These are phyloP conservation scores for Lordiphosa collinella DNA, from an alignment of 1,140 invertebrate genomes.

Conservation along the genomic window DNA sequence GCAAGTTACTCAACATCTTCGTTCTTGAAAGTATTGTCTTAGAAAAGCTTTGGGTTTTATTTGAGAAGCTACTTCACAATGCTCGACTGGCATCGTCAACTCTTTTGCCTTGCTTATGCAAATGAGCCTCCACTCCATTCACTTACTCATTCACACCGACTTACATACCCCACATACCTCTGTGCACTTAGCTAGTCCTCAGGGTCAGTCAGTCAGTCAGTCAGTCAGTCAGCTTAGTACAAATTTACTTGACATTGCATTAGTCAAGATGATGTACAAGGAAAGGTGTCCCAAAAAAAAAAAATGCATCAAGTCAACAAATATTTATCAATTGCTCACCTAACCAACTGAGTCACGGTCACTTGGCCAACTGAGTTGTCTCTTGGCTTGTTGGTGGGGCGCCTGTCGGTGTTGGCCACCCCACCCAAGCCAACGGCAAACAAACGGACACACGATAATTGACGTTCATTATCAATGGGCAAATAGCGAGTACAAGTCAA, in stretches of 20 bases:
- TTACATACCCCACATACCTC: too few relatives aligned
- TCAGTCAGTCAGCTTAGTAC: not conserved
- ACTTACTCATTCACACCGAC: too few relatives aligned
- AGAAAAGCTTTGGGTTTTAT: too few relatives aligned
- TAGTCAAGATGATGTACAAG: slow-evolving; percentile 25
- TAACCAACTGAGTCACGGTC: slow-evolving; percentile 59
- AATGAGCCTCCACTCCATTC: too few relatives aligned
- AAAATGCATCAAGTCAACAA: slow-evolving; percentile 51
- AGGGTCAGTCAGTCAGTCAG: not conserved
- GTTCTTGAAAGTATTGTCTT: too few relatives aligned
- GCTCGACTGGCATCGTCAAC: too few relatives aligned
- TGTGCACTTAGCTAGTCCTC: too few relatives aligned
- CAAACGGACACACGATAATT: slow-evolving; percentile 64
- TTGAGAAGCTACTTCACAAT: too few relatives aligned
- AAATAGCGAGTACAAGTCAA: slow-evolving; percentile 64
- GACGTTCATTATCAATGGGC: slow-evolving; percentile 70
- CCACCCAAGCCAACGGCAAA: slow-evolving; percentile 21
- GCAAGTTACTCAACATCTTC: too few relatives aligned
- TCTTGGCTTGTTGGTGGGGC: not conserved
- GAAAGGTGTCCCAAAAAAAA: slow-evolving; percentile 18
- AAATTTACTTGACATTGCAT: slow-evolving; percentile 11
- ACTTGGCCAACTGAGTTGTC: slow-evolving; percentile 13
- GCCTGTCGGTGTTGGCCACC: not conserved
- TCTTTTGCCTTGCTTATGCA: too few relatives aligned
- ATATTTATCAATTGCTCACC: slow-evolving; percentile 58